phyloP scores from a whole-genome alignment of 2,797 vertebrate genomes.

The Pangasius djambal region DNA sequence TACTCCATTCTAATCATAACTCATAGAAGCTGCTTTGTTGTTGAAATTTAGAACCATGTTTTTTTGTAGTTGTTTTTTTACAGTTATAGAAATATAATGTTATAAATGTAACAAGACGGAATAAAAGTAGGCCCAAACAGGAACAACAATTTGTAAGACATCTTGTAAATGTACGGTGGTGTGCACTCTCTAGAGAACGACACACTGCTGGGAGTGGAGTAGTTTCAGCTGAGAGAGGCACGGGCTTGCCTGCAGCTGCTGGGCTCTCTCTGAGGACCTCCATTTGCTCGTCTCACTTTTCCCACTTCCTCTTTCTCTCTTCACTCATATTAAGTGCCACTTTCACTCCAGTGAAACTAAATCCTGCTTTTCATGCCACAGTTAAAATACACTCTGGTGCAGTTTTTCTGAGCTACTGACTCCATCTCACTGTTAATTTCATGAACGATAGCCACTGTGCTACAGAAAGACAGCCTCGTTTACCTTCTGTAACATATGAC shows the following conservation, averaged over 20 bases:
- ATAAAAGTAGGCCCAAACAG: background rate
- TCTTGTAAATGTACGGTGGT: background rate
- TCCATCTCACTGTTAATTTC: background rate
- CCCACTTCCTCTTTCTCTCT: background rate
- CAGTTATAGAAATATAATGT: background rate
- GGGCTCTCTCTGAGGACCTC: background rate
- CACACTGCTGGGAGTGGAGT: background rate
- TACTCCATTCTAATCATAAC: background rate
- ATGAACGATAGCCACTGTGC: background rate
- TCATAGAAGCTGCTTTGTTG: background rate
- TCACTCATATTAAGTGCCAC: background rate
- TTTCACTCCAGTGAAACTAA: background rate
- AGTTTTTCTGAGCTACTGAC: background rate
- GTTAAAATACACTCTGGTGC: background rate
- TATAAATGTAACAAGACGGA: background rate
- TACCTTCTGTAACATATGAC: background rate
- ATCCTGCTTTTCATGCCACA: background rate
- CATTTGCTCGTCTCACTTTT: background rate
- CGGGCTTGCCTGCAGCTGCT: background rate
- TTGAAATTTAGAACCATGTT: background rate
- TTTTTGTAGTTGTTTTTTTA: background rate
- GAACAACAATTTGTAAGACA: background rate
- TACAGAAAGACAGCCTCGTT: background rate
- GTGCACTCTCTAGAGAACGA: background rate
- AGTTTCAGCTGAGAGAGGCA: conserved; percentile 1